Base-by-base conservation (phyloP, 1,140 invertebrate species). In the Amphibalanus amphitrite region DNA sequence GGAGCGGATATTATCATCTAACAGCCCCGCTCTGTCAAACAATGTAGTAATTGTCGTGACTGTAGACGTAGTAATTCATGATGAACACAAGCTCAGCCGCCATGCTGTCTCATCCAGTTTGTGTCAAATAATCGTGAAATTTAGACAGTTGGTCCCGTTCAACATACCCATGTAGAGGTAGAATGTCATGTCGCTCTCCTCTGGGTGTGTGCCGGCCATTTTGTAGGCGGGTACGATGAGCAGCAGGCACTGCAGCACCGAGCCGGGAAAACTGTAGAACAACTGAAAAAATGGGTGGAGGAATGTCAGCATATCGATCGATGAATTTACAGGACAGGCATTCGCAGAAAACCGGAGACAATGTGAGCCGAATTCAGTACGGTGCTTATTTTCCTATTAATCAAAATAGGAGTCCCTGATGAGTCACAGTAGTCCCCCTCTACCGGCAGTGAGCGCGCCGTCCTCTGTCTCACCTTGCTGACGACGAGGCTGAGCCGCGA, bases 181-280 rank as follows among this genome's bases (percentile, higher is more conserved):
- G 76, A 90, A 90, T 72, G 86, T 86, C 69, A 84, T 84, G 72
- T 86, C 85, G 72, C 82, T 83, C 30, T 82, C 81, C 78, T 72
- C 79, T 76, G 79, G 80, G 64, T 85, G 82, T 0, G 94, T 81
- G 0, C 91, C 91, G 17, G 89, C 88, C 91, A 95, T 94, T 28
- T 90, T 90, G 78, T 91, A 95, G 23, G 90, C 90, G 26, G 93
- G 93, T 30, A 93, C 85, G 28, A 92, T 77, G 78, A 90, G 94
- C 0, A 89, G 88, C 70, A 92, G 75, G 83, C 90, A 92, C 8
- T 92, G 85, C 70, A 84, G 73, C 80, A 80, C 79, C 69, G 88
- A 86, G 13, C 87, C 85, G 74, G 85, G 81, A 30, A 87, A 77
- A 73, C 83, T 85, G 75, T 85, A 85, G 15, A 85, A 73, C 10